A percentile compares a stretch with the other conserved stretches of the same genome.
Conservation (phyloP, 2,888 invertebrate genomes). For the Morpho achilles region DNA sequence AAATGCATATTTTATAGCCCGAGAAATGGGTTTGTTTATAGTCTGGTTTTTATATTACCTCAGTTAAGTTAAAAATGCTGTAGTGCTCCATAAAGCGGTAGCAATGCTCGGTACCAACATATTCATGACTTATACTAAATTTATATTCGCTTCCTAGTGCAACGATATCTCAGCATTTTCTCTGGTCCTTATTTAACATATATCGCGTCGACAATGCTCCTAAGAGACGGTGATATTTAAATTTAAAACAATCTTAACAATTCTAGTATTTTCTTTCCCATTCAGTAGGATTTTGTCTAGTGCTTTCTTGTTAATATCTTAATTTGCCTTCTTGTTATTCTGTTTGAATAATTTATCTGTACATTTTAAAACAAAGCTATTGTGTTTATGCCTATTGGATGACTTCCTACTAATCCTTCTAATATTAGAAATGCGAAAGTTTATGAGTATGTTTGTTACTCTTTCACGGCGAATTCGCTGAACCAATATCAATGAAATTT, state of each 20-base stretch:
- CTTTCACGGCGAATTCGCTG: too few relatives aligned
- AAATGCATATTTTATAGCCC: slow-evolving; percentile 6
- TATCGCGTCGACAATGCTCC: slow-evolving; percentile 37
- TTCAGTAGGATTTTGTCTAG: slow-evolving; percentile 22
- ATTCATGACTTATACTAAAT: slow-evolving; percentile 65
- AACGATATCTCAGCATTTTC: slow-evolving; percentile 48
- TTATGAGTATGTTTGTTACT: too few relatives aligned
- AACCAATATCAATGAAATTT: too few relatives aligned
- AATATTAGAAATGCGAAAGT: too few relatives aligned
- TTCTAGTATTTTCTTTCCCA: slow-evolving; percentile 26
- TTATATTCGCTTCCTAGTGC: slow-evolving; percentile 67
- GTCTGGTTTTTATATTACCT: slow-evolving; percentile 6
- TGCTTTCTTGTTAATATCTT: slow-evolving; percentile 18
- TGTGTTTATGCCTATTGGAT: too few relatives aligned
- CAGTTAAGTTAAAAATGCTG: slow-evolving; percentile 20
- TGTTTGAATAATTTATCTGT: not conserved
- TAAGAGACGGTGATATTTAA: slow-evolving; percentile 38
- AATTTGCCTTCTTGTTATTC: slow-evolving; percentile 16
- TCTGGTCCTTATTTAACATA: slow-evolving; percentile 46
- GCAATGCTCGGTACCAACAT: slow-evolving; percentile 30
- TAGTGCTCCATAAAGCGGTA: slow-evolving; percentile 16
- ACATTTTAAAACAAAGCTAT: too few relatives aligned
- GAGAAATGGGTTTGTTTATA: slow-evolving; percentile 8
- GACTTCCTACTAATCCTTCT: too few relatives aligned
- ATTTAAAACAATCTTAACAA: slow-evolving; percentile 41